These are phyloP conservation scores for Loxodonta africana DNA, from an alignment of 2,113 vertebrate genomes.

Conservation along the genomic window DNA sequence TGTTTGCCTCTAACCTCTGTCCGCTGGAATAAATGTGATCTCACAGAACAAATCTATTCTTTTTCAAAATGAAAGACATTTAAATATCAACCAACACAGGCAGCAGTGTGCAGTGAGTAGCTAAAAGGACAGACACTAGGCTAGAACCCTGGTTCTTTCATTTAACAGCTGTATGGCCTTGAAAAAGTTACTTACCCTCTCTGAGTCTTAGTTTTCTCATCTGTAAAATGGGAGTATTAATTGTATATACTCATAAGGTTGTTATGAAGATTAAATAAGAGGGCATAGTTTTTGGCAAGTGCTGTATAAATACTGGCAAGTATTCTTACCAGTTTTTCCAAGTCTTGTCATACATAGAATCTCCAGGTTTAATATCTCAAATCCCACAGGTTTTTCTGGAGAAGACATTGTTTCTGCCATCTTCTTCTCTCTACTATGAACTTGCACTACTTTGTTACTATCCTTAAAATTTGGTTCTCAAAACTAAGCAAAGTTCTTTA, in stretches of 20 bases:
- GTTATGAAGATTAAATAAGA: constrained; percentile 10
- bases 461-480: neutral
- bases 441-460: neutral
- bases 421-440: neutral
- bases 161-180: neutral
- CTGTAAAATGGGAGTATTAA: neutral
- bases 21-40: neutral
- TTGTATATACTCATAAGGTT: neutral
- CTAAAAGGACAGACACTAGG: neutral
- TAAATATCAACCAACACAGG: neutral
- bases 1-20: neutral
- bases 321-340: neutral
- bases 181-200: neutral
- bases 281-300: neutral
- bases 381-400: neutral
- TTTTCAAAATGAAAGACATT: neutral
- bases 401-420: neutral
- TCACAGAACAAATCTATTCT: neutral
- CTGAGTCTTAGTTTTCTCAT: neutral
- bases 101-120: neutral
- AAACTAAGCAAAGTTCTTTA: neutral
- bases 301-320: neutral
- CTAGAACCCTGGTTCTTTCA: neutral
- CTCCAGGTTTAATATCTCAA: neutral
- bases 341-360: neutral